phyloP scores from a whole-genome alignment of 1,140 invertebrate genomes.

The Leptopilina clavipes region DNA sequence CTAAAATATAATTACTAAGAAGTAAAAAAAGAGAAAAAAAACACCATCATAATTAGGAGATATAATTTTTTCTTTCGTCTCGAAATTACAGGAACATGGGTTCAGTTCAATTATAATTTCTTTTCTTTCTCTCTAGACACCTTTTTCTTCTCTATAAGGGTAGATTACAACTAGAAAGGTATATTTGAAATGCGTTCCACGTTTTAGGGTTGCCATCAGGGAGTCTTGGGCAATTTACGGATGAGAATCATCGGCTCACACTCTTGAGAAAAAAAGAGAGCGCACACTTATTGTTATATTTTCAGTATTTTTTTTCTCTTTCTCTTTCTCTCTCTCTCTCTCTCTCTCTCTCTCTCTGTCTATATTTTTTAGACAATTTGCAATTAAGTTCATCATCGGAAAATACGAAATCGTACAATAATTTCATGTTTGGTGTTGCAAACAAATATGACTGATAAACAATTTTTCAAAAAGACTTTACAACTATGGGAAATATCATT shows the following conservation, averaged over 20 bases:
- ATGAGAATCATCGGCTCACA: background rate
- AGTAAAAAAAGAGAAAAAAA: background rate
- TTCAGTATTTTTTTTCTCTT: background rate
- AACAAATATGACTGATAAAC: too few relatives aligned
- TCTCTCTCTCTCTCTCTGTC: too few relatives aligned
- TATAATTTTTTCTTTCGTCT: background rate
- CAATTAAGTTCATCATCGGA: too few relatives aligned
- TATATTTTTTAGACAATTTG: too few relatives aligned
- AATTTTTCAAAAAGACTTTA: too few relatives aligned
- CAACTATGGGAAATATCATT: too few relatives aligned
- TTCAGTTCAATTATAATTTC: constrained; percentile 16
- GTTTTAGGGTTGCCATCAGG: constrained; percentile 30
- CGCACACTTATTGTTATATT: constrained; percentile 29
- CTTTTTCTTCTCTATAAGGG: background rate
- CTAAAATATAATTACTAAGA: too few relatives aligned
- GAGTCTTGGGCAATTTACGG: constrained; percentile 16
- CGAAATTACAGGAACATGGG: background rate
- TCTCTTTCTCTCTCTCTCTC: too few relatives aligned
- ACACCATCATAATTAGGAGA: background rate
- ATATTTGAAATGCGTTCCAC: constrained; percentile 19
- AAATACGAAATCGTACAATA: too few relatives aligned
- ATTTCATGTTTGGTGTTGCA: too few relatives aligned
- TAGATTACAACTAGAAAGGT: constrained; percentile 1
- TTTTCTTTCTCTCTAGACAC: background rate
- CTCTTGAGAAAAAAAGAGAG: background rate